Conservation (phyloP, 2,888 invertebrate genomes). For the Drosophila pseudotakahashii region DNA sequence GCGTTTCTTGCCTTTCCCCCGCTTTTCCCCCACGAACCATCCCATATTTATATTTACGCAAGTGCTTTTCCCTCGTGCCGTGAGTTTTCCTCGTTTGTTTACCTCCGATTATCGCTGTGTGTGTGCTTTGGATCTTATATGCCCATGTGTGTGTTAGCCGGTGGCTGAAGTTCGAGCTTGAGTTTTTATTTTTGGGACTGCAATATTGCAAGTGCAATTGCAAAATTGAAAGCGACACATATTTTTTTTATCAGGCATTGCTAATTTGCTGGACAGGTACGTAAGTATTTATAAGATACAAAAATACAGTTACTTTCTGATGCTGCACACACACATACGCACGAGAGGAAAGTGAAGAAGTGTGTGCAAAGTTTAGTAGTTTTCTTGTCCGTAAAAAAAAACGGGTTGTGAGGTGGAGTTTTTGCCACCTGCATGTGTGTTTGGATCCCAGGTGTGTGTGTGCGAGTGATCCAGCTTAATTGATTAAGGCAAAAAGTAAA, state of each 20-base stretch:
- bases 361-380: conserved; percentile 63
- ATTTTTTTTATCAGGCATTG: conserved; percentile 48
- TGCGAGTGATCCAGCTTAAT: conserved; percentile 50
- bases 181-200: conserved; percentile 32
- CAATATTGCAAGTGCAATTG: conserved; percentile 67
- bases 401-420: conserved; percentile 56
- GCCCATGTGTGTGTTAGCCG: conserved; percentile 26
- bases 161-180: conserved; percentile 54
- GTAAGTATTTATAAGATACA: conserved; percentile 42
- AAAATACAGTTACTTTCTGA: conserved; percentile 71
- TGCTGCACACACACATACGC: conserved; percentile 43
- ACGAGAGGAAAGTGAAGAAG: conserved; percentile 76
- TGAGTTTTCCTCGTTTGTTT: conserved; percentile 46
- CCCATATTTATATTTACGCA: conserved; percentile 75
- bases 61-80: conserved; percentile 55
- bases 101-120: conserved; percentile 17
- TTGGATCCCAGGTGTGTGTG: not conserved
- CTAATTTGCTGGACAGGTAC: conserved; percentile 70
- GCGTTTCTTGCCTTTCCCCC: conserved; percentile 30
- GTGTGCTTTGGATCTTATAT: conserved; percentile 16
- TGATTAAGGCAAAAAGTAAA: conserved; percentile 45
- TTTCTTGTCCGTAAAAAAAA: conserved; percentile 45
- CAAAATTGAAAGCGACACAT: conserved; percentile 75
- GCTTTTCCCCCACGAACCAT: conserved; percentile 19
- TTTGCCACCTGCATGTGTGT: conserved; percentile 61